Base-by-base conservation (phyloP, 2,797 vertebrate species). In the Enteromius argenteus region DNA sequence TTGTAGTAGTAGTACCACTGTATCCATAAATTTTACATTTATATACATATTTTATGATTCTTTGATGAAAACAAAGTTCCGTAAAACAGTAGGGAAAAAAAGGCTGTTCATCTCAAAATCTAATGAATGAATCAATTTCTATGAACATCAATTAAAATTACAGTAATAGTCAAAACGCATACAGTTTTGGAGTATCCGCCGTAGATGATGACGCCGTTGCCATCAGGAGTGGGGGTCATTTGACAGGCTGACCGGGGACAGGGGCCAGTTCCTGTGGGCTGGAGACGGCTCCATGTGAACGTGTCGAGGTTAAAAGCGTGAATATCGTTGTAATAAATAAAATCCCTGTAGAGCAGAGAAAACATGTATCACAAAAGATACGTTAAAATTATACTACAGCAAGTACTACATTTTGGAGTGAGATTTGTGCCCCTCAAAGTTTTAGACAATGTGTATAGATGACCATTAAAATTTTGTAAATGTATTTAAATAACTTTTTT, bases 101-200 rank as follows among this genome's bases (percentile, higher is more conserved):
- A 49, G 44, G 13, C 3, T 46, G 15, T 17, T 49, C 5, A 46
- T 46, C 13, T 46, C 13, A 46, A 15, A 46, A 46, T 13, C 44
- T 27, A 27, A 27, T 27, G 27, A 32, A 32, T 32, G 32, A 32
- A 32, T 32, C 3, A 39, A 44, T 10, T 27, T 9, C 56, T 19
- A 8, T 44, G 15, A 51, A 62, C 13, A 46, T 46, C 21, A 51
- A 10, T 21, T 0, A 37, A 46, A 5, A 21, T 0, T 3, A 14
- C 11, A 62, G 37, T 53, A 62, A 75, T 32, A 23, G 51, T 6
- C 15, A 27, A 30, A 83, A 23, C 44, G 90, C 94, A 51, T 81
- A 99, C 98, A 95, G 96, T 93, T 89, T 99, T 99, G 13, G 97
- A 99, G 93, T 99, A 99, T 73, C 98, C 98, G 0, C 98, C 97